Conservation (phyloP, 2,113 vertebrate genomes). For the Camelus bactrianus region DNA sequence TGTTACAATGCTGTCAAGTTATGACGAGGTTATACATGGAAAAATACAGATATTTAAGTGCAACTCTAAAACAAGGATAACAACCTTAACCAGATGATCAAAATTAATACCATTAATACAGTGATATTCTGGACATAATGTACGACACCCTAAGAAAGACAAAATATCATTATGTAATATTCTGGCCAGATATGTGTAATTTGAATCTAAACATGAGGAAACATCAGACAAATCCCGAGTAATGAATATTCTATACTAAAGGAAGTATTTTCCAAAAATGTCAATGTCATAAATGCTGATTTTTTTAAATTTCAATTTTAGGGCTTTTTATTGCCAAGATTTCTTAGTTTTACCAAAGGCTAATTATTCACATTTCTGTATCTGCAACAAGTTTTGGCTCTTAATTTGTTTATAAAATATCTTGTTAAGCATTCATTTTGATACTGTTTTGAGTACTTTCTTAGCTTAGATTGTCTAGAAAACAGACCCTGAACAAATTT, state of each 20-base stretch:
- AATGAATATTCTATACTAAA: neutral
- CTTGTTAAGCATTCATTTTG: neutral
- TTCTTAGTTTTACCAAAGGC: conserved; percentile 34
- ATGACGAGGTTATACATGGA: neutral
- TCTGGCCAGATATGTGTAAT: neutral
- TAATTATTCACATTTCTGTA: conserved; percentile 2
- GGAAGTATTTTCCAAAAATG: neutral
- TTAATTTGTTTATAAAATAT: neutral
- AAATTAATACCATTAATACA: neutral
- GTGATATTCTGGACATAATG: neutral
- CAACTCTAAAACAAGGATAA: neutral
- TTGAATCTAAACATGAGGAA: neutral
- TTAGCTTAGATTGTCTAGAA: neutral
- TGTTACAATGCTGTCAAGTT: neutral
- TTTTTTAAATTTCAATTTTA: neutral
- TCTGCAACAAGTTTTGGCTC: neutral
- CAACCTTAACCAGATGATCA: neutral
- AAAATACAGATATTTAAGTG: neutral
- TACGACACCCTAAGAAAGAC: neutral
- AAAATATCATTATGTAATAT: neutral
- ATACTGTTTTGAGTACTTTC: neutral
- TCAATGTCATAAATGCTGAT: neutral
- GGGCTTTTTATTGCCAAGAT: neutral
- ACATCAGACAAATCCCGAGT: conserved; percentile 25
- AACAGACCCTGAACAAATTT: neutral